Percentiles rank a stretch among this genome's conserved stretches.
Conservation (phyloP, 2,797 vertebrate species). For the Centropyge bicolor region DNA sequence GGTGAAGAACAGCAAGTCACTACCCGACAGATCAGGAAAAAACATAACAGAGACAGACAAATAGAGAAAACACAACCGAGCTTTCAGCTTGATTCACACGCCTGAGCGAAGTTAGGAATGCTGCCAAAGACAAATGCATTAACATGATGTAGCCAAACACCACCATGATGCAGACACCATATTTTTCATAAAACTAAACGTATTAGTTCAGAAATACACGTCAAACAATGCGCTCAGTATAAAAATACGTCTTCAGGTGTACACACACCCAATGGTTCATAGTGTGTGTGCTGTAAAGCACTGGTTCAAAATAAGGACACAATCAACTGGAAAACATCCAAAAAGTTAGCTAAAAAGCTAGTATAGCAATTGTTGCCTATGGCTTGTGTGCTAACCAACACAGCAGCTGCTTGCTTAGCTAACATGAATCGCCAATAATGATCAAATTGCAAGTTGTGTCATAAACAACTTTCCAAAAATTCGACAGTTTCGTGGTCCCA, state of each 20-base stretch:
- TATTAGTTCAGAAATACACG: not conserved
- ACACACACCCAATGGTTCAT: not conserved
- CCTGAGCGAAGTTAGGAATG: conserved; percentile 44
- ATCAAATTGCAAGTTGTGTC: conserved; percentile 18
- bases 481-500: conserved; percentile 29
- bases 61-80: conserved; percentile 46
- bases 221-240: not conserved
- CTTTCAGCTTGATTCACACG: conserved; percentile 55
- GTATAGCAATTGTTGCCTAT: conserved; percentile 66
- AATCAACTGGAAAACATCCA: conserved; percentile 71
- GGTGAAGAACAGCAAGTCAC: conserved; percentile 86
- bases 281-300: not conserved
- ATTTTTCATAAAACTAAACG: conserved; percentile 1
- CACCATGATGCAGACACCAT: conserved; percentile 18
- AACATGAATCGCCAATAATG: conserved; percentile 43
- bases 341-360: conserved; percentile 74
- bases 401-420: conserved; percentile 60
- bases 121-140: conserved; percentile 42
- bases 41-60: conserved; percentile 26
- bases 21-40: conserved; percentile 66
- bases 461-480: conserved; percentile 7
- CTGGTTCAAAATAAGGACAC: conserved; percentile 51
- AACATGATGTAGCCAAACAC: conserved; percentile 50
- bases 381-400: conserved; percentile 55
- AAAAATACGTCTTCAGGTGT: not conserved